Percentiles rank a stretch among this genome's conserved stretches.
Evolutionary conservation across 2,113 vertebrate genomes (phyloP).

Genomic region (Dolichallabes microphthalmus): DNA sequence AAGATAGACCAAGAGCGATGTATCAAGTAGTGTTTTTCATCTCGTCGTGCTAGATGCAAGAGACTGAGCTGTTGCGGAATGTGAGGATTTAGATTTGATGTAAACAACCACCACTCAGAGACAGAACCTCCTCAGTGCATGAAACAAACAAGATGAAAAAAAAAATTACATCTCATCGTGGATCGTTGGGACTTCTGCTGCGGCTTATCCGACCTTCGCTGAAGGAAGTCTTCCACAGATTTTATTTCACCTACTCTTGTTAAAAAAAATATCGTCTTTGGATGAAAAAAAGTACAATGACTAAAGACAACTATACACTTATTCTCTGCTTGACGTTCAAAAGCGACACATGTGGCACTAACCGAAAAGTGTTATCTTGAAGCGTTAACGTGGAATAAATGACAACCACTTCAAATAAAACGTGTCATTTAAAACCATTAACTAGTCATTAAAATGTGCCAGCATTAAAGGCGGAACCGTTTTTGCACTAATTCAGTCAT

Average conservation of each 20-base stretch:
- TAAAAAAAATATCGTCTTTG: not conserved
- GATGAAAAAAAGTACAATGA: not conserved
- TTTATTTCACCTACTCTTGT: not conserved
- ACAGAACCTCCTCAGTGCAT: not conserved
- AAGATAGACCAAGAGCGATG: conserved; percentile 11
- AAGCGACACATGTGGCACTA: not conserved
- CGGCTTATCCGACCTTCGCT: not conserved
- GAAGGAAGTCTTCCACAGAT: not conserved
- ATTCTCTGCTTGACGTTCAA: not conserved
- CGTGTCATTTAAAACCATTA: not conserved
- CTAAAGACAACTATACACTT: not conserved
- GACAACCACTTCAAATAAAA: not conserved
- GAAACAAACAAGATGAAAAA: not conserved
- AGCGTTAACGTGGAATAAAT: not conserved
- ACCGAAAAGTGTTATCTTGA: not conserved
- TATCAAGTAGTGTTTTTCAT: conserved; percentile 4
- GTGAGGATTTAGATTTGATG: too few relatives aligned
- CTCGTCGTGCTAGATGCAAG: not conserved
- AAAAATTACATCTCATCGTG: too few relatives aligned
- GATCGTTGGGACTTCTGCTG: too few relatives aligned
- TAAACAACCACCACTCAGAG: not conserved
- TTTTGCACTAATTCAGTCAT: not conserved
- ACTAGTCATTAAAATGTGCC: not conserved
- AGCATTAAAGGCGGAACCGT: not conserved
- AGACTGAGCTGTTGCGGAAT: not conserved